Evolutionary conservation across 2,797 vertebrate genomes (phyloP), one percentile per base, ranked within the genome.

Genomic region (Hydrophis major): DNA sequence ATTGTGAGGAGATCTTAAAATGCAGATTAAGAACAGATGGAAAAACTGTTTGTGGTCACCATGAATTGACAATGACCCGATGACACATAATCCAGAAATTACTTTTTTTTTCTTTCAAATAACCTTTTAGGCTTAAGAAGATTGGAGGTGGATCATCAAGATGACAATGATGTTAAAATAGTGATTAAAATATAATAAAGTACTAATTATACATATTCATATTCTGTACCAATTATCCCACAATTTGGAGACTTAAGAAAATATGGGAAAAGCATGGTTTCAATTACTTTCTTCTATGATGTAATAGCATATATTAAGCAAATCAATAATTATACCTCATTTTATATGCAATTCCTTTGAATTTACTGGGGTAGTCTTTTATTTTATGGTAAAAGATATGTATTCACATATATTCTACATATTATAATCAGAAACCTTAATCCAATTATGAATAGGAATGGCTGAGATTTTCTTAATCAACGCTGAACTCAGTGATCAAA

Each of bases 381-480:
- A 12, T 8, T 57, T 86, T 91, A 50, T 37, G 1, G 10, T 60
- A 3, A 93, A 47, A 92, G 27, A 2, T 57, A 1, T 32, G 0
- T 0, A 1, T 63, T 20, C 1, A 2, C n/a, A 89, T 89, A 12
- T 61, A 89, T 92, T n/a, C n/a, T 86, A 91, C 63, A 86, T 92
- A 11, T 18, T 93, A 93, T 69, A 61, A 18, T 13, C 16, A 86
- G 13, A 12, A 93, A 16, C 32, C 32, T 86, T 93, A 25, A 57
- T 61, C 27, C 89, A 74, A 55, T 94, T 92, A 94, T 90, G 47
- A 59, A 93, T 60, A 1, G 16, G 25, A 92, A 91, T 59, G 83
- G 59, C 87, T 95, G 86, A 25, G 93, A 90, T 89, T 93, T 28
- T 47, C 91, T 93, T 92, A 93, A 93, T 93, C 50, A 94, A 87